Percentiles rank a stretch among this genome's conserved stretches.
phyloP scores from a whole-genome alignment of 2,113 vertebrate species.

The Corvus hawaiiensis region DNA sequence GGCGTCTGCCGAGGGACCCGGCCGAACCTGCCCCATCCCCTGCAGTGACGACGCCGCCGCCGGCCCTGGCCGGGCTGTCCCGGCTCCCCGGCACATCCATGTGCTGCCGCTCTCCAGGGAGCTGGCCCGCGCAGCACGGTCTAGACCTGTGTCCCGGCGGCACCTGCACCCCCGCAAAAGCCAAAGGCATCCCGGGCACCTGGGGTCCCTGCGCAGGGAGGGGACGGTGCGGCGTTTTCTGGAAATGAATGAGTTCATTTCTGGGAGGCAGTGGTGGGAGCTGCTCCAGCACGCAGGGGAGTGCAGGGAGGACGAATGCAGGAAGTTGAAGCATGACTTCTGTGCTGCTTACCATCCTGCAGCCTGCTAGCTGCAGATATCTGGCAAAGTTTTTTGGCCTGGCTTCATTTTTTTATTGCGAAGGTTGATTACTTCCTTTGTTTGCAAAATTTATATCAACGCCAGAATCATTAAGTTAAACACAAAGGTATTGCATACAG shows the following conservation, averaged over 20 bases:
- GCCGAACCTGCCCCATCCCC: neutral
- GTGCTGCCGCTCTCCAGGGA: accelerated
- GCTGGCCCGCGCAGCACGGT: accelerated
- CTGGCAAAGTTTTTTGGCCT: neutral
- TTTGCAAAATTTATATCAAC: neutral
- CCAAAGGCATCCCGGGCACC: accelerated
- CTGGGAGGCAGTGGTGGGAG: neutral
- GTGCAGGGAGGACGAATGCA: neutral
- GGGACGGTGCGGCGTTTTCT: neutral
- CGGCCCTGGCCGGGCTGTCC: accelerated
- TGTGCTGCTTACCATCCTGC: neutral
- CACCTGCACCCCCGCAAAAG: neutral
- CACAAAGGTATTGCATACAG: neutral
- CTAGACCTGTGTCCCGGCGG: neutral
- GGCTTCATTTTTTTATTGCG: neutral
- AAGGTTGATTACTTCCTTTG: neutral
- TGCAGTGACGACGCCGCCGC: neutral
- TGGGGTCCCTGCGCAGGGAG: neutral
- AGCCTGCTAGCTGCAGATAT: neutral
- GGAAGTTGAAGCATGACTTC: neutral
- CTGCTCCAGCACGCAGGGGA: neutral
- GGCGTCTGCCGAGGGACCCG: neutral
- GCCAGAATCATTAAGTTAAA: neutral
- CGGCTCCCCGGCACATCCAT: accelerated
- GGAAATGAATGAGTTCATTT: neutral